phyloP scores from a whole-genome alignment of 2,888 invertebrate species.

The Liopterus haemorrhoidalis region DNA sequence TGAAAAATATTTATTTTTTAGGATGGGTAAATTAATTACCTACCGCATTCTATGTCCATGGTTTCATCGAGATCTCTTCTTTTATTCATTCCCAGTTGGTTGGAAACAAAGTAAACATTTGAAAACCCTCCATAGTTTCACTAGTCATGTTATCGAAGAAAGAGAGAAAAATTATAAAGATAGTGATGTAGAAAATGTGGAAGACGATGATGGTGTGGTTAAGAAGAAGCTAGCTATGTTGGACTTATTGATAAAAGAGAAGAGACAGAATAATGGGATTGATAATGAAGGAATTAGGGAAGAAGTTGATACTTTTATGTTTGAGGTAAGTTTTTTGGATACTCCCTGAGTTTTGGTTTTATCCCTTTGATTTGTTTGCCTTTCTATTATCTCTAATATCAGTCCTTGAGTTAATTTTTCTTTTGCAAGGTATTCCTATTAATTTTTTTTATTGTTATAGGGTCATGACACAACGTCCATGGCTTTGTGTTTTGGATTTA shows the following conservation, averaged over 20 bases:
- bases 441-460: constrained; percentile 36
- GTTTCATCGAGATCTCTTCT: constrained; percentile 52
- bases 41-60: constrained; percentile 51
- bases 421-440: too few relatives aligned
- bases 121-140: constrained; percentile 32
- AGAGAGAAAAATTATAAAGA: constrained; percentile 18
- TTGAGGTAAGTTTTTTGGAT: constrained; percentile 45
- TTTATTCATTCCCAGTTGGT: constrained; percentile 49
- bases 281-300: constrained; percentile 53
- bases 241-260: constrained; percentile 50
- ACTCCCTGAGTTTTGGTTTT: neutral
- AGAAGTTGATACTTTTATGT: constrained; percentile 61
- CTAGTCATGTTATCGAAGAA: constrained; percentile 22
- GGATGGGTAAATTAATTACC: constrained; percentile 41
- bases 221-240: constrained; percentile 53
- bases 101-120: constrained; percentile 46
- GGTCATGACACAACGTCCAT: constrained; percentile 49
- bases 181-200: constrained; percentile 9
- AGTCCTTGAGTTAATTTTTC: too few relatives aligned
- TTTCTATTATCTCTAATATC: too few relatives aligned
- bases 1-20: constrained; percentile 17
- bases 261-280: constrained; percentile 47
- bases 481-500: constrained; percentile 42
- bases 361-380: too few relatives aligned
- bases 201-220: constrained; percentile 22